Base-by-base conservation (phyloP, 2,888 invertebrate species). In the Megamerina dolium region DNA sequence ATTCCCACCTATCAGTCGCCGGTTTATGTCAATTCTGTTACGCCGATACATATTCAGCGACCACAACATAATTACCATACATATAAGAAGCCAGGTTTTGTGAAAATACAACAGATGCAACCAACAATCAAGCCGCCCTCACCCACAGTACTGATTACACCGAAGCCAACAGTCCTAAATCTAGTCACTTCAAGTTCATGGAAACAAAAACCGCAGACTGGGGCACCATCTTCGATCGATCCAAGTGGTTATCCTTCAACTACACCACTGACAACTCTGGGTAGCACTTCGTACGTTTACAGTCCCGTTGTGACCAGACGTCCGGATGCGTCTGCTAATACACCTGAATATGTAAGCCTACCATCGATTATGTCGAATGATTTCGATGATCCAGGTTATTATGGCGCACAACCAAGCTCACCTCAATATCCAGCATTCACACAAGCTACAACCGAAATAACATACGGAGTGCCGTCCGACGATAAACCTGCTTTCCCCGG, bases 111-210 rank as follows among this genome's bases (percentile, higher is more conserved):
- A 6, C 53, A 70, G 46, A 59, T 68, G 10, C 58, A 55, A 6
- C 53, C 60, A 10, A 74, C 76, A 8, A 76, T 79, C 21, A 73
- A 73, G 40, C 80, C 82, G 37, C 78, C 81, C 9, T 75, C 77
- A 2, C 80, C 82, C 2, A 82, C 82, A 0, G 74, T 82, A 5
- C 72, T 81, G 4, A 83, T 83, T 10, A 84, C 84, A 3, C 83
- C 83, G 3, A 84, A 83, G 61, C 84, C 83, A 2, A 75, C 77
- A 1, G 58, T 56, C 1, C 54, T 59, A 8, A 68, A 64, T 47
- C 48, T 62, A 21, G 52, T 62, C 4, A 59, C 61, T 30, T 53
- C 63, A 3, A 58, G 55, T 34, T 43, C 60, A 0, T 58, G 59
- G 52, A 51, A 57, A 1, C 52, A 57, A 38, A 46, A 54, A 26